Evolutionary conservation across 2,797 vertebrate species (phyloP).

Genomic region (Paedocypris micromegethes): DNA sequence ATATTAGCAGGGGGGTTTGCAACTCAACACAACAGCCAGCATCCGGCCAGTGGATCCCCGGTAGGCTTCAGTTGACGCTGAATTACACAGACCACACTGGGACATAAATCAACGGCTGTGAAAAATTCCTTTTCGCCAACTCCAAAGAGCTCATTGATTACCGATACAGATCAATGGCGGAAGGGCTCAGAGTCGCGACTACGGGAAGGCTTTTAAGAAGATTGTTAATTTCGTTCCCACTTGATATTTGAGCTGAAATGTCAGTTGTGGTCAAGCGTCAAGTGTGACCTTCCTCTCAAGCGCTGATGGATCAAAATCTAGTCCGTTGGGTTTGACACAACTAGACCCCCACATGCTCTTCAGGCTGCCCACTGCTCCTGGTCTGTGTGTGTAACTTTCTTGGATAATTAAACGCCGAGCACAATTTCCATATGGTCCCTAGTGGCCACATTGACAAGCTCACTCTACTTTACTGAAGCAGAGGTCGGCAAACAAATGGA

Average conservation of each 20-base stretch:
- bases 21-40: conserved; percentile 36
- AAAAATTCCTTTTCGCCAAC: conserved; percentile 26
- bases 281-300: no score
- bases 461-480: not conserved
- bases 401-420: no score
- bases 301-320: no score
- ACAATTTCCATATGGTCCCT: no score
- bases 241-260: conserved; percentile 1
- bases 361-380: no score
- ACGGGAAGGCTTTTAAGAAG: conserved; percentile 10
- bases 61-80: conserved; percentile 43
- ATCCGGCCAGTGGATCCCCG: conserved; percentile 40
- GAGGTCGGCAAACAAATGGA: conserved; percentile 12
- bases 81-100: conserved; percentile 30
- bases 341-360: no score
- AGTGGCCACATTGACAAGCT: no score
- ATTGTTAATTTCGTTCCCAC: conserved; percentile 7
- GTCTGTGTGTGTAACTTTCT: no score
- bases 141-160: conserved; percentile 32
- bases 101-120: conserved; percentile 50
- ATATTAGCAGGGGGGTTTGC: conserved; percentile 52
- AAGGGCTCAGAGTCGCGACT: conserved; percentile 4
- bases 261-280: no score
- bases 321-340: no score
- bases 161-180: conserved; percentile 33